Evolutionary conservation across 2,113 vertebrate genomes (phyloP), one percentile per base, ranked within the genome.

Genomic region (Ovibos moschatus): DNA sequence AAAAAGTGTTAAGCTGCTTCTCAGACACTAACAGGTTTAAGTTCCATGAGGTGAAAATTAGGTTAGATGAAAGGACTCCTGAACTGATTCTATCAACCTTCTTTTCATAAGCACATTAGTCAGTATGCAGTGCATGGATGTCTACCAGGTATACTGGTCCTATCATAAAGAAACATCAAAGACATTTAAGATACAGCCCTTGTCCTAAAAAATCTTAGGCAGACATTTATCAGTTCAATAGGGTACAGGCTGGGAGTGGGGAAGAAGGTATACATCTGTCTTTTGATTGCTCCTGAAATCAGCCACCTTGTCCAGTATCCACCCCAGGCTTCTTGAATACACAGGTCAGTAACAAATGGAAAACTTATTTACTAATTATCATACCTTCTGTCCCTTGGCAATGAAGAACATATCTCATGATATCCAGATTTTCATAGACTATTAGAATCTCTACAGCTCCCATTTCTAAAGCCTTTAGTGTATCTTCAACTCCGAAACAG

Each of bases 371-470:
- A 91, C 36, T 94, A 96, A 85, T 95, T 83, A n/a, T 95, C 93
- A 89, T 99, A 99, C 99, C 99, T 99, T 99, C 99, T 0, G 99
- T 99, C 95, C 99, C 99, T 98, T 99, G 99, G 98, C 99, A 99
- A 98, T 99, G 99, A 96, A 99, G 99, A 98, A 99, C 99, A 1
- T 99, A 99, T 99, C 99, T 99, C 99, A 99, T 99, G 91, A 99
- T 99, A 99, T 99, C 99, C 98, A 99, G 99, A 98, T 99, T 99
- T 98, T 99, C 99, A 96, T 99, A 99, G 97, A 99, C 99, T 98
- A 99, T 99, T 98, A 99, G 99, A 98, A 99, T 99, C 98, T 99
- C 99, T 98, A 99, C 99, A 45, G 99, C 99, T 99, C 99, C 99
- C 99, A 99, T 99, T 99, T 99, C 99, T 98, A 99, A 99, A 97